Base-by-base conservation (phyloP, 2,797 vertebrate species). In the Avahi laniger region DNA sequence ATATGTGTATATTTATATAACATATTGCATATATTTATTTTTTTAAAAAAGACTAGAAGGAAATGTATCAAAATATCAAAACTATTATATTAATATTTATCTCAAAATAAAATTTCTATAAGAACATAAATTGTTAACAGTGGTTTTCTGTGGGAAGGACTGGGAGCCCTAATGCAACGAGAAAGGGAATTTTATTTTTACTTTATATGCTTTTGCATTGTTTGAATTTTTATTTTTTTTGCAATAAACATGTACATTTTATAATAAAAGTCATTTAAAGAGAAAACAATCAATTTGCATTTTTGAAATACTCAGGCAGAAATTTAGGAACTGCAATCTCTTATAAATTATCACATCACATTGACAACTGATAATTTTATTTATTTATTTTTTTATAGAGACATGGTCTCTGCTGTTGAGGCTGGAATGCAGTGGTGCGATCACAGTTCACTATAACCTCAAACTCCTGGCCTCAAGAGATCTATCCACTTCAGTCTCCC, bases 21-120 rank as follows among this genome's bases (percentile, higher is more conserved):
- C 22, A 73, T 79, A 75, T 11, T 84, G 6, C 80, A 22, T 54
- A 41, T 79, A 43, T 67, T 20, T 82, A n/a, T 22, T 82, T 57
- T 33, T 20, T 7, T 35, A 65, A 94, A 91, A 94, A 91, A 50
- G 41, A 50, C 22, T 93, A 83, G 9, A 89, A 90, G 76, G 38
- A 96, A 89, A 24, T 95, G 20, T 89, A 63, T 15, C 17, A 75
- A 38, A 95, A 91, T 86, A 76, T 82, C 63, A 89, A 69, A 86
- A 80, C 76, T 93, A 24, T 57, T 57, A 24, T 10, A 57, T 57
- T 57, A 57, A 57, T 57, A 20, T 14, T 65, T 89, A 24, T 82
- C 75, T 80, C 48, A 80, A 41, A 41, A 41, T 72, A 76, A 84
- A 76, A 17, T 24, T 67, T 72, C 46, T 59, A 10, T 3, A 69